Evolutionary conservation across 2,797 vertebrate genomes (phyloP), one percentile per base, ranked within the genome.

Genomic region (Rhinichthys osculus): DNA sequence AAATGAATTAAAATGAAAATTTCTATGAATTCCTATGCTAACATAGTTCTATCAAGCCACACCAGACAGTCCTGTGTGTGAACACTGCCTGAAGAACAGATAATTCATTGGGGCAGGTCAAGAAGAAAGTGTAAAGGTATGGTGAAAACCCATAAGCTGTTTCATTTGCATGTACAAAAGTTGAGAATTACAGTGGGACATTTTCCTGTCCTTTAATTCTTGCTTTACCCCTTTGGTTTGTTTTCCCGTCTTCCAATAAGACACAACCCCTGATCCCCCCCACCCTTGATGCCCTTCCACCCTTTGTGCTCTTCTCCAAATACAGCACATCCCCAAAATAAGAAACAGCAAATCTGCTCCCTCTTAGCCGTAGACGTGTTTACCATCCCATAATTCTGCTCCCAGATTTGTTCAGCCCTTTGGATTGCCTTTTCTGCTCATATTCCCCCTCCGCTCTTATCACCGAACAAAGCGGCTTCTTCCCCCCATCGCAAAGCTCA

Each of bases 351-450:
- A 95, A 95, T 95, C 93, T 91, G 86, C 82, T 88, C 91, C 92
- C 91, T 94, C 93, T 94, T 90, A 93, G 83, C 88, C 76, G 89
- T 91, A 91, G 91, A 92, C 88, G 83, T 94, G 93, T 95, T 95
- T 94, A 95, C 93, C 91, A 93, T 92, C 93, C 92, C 91, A 94
- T 95, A 95, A 95, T 95, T 90, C 92, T 85, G 84, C 93, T 93
- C 90, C 90, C 90, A 92, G 92, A 94, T 95, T 95, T 94, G 93
- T 95, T 95, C 92, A 93, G 92, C 92, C 92, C 91, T 92, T 86
- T 86, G 92, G 93, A 95, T 94, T 91, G 84, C 91, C 92, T 92
- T 92, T 93, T 93, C 90, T 91, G 89, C 91, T 77, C 86, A 89
- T 86, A 88, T 91, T 90, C 89, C 87, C 90, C 88, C 87, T 89